Evolutionary conservation across 2,797 vertebrate species (phyloP).

Genomic region (Ciconia nigra): DNA sequence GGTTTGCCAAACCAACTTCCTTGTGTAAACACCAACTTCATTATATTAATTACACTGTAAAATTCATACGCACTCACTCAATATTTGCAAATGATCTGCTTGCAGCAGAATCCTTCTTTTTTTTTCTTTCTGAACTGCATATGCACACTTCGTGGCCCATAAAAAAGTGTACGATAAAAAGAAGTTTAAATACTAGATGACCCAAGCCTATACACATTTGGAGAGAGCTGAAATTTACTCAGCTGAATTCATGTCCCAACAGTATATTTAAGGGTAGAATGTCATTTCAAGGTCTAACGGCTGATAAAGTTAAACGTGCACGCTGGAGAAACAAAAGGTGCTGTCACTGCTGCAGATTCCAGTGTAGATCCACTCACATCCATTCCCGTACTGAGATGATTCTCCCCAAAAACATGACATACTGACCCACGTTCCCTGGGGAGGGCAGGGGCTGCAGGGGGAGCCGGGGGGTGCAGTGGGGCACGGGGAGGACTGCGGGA

Average conservation of each 20-base stretch:
- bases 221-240: slow-evolving; percentile 22
- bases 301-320: slow-evolving; percentile 13
- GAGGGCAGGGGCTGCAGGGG: neutral
- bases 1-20: neutral
- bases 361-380: neutral
- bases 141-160: neutral
- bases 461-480: neutral
- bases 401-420: neutral
- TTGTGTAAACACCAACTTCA: slow-evolving; percentile 36
- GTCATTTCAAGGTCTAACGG: slow-evolving; percentile 50
- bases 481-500: accelerated
- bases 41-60: slow-evolving; percentile 24
- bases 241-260: slow-evolving; percentile 50
- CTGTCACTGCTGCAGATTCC: neutral
- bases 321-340: slow-evolving; percentile 16
- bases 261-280: slow-evolving; percentile 45
- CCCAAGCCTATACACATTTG: neutral
- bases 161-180: neutral
- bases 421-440: accelerated
- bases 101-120: neutral
- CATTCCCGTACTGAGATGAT: neutral
- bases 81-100: slow-evolving; percentile 22
- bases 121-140: neutral
- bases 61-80: slow-evolving; percentile 36
- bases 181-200: slow-evolving; percentile 34